Conservation (phyloP, 2,113 vertebrate genomes). For the Nothocercus julius region DNA sequence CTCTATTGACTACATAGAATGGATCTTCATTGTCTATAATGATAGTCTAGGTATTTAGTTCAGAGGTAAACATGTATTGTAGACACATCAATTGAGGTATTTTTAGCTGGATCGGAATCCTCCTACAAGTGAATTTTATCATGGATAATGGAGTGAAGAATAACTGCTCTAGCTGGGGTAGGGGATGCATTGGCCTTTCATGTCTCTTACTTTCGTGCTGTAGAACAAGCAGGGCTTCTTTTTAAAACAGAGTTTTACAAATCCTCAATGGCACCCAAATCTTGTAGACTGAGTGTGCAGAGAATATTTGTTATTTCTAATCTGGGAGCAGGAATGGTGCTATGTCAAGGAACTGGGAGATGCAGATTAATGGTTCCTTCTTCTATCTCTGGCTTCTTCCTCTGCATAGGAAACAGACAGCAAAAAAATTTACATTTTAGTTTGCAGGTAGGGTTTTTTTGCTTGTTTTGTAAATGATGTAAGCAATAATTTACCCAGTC, state of each 20-base stretch:
- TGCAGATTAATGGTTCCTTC: background rate
- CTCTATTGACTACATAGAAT: background rate
- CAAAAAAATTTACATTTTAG: background rate
- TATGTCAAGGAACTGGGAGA: background rate
- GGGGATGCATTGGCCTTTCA: background rate
- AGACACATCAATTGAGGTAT: fast-evolving
- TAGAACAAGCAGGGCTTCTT: background rate
- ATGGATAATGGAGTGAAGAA: background rate
- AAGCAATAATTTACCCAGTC: background rate
- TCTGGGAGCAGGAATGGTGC: background rate
- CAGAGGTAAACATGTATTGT: background rate
- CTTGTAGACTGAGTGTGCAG: background rate
- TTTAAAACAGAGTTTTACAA: background rate
- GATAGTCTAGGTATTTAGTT: background rate
- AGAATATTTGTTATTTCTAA: background rate
- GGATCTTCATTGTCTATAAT: background rate
- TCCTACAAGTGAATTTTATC: background rate
- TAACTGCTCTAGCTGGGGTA: background rate
- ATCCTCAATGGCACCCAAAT: background rate
- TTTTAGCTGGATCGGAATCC: background rate
- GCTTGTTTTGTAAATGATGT: background rate
- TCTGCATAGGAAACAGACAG: background rate
- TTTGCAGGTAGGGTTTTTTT: background rate
- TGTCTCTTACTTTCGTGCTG: background rate
- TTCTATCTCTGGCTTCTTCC: background rate